Percentiles rank a stretch among this genome's conserved stretches.
Evolutionary conservation across 2,113 vertebrate species (phyloP).

Genomic region (Cyphomyrus plagiostoma): DNA sequence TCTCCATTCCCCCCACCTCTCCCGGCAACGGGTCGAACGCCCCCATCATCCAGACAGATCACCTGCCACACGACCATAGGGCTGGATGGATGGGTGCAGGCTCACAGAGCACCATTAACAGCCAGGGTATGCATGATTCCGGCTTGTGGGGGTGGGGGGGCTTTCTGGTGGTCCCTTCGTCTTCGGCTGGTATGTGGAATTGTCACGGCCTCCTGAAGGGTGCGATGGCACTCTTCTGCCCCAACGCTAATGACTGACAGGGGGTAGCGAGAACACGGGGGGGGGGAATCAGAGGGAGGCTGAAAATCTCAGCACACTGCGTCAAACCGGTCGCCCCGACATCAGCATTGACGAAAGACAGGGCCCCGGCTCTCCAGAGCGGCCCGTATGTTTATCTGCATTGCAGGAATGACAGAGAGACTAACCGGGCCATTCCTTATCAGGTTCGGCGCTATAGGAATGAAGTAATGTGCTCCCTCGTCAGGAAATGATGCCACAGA

Average conservation of each 20-base stretch:
- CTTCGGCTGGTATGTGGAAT: not conserved
- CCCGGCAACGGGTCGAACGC: not conserved
- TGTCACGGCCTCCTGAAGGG: not conserved
- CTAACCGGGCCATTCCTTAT: conserved; percentile 37
- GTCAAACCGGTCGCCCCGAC: not conserved
- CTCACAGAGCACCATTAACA: not conserved
- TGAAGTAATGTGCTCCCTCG: conserved; percentile 32
- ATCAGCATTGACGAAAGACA: not conserved
- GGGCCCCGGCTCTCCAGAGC: conserved; percentile 24
- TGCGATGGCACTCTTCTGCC: not conserved
- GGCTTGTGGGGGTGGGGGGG: not conserved
- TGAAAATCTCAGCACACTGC: not conserved
- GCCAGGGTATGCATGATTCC: not conserved
- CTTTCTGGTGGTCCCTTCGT: not conserved
- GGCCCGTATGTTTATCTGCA: conserved; percentile 8
- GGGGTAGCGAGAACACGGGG: too few species aligned
- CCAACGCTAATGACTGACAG: not conserved
- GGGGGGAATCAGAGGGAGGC: not conserved
- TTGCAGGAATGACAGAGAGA: not conserved
- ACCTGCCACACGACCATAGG: not conserved
- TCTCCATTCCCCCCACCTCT: not conserved
- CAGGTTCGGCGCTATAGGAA: conserved; percentile 44
- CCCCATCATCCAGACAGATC: not conserved
- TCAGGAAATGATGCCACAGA: conserved; percentile 45
- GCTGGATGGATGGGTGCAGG: not conserved